Evolutionary conservation across 1,140 invertebrate species (phyloP).

Genomic region (Maniola jurtina): DNA sequence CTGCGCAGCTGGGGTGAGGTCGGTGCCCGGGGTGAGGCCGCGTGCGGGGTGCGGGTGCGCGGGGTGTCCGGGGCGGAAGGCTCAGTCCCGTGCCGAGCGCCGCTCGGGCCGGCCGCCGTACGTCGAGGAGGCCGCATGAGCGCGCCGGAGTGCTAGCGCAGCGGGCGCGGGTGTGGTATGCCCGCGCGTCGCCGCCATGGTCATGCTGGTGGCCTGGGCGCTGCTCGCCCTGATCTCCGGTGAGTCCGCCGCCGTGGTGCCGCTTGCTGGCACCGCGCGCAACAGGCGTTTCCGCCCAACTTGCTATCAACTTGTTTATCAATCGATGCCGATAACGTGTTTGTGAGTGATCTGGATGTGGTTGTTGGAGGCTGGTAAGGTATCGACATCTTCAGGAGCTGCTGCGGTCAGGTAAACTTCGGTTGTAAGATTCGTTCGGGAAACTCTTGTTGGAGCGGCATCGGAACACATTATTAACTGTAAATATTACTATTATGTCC

Average conservation of each 20-base stretch:
- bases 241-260: constrained; percentile 46
- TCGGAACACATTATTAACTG: not conserved
- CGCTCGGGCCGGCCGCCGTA: constrained; percentile 63
- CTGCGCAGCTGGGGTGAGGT: constrained; percentile 49
- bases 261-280: constrained; percentile 31
- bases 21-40: constrained; percentile 20
- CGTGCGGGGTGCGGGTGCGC: constrained; percentile 26
- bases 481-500: no score
- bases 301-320: constrained; percentile 53
- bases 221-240: constrained; percentile 67
- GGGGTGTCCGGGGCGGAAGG: constrained; percentile 42
- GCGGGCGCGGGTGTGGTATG: constrained; percentile 75
- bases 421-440: not conserved
- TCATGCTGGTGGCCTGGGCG: constrained; percentile 62
- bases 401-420: constrained; percentile 1
- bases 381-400: not conserved
- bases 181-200: constrained; percentile 70
- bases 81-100: constrained; percentile 69
- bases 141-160: constrained; percentile 72
- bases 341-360: constrained; percentile 52
- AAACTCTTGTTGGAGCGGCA: not conserved
- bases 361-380: constrained; percentile 32
- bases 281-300: constrained; percentile 58
- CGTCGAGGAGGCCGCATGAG: constrained; percentile 61
- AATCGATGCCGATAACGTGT: constrained; percentile 65